Evolutionary conservation across 2,888 invertebrate species (phyloP), one percentile per base, ranked within the genome.

Genomic region (Pandemis heparana): DNA sequence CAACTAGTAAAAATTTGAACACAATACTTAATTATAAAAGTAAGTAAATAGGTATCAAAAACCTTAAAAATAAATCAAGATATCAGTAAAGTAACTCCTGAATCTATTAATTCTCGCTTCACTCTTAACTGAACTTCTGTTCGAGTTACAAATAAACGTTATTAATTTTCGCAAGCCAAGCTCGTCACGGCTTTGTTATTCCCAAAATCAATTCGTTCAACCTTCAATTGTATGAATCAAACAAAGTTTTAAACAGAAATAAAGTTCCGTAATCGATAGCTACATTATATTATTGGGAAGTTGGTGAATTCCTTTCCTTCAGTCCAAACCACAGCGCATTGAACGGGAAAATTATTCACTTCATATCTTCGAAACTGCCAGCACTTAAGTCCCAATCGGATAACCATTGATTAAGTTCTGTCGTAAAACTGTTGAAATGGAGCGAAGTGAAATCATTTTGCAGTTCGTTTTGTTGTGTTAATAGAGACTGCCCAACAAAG

Each of bases 221-320:
- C 53, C 46, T 46, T 59, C 7, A 59, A 48, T 18, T 56, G 46
- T 38, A 56, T 63, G 38, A 71, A 71, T 59, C 43, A 18, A 18
- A 43, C 32, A 56, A 59, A 71, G 56, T 71, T 71, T 64, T 64
- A 46, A 64, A 46, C 43, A 7, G 46, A 64, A 3, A 41, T 62
- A 51, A 62, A 70, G 61, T 71, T 71, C 18, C 16, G 56, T 56
- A 71, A 71, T 71, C 63, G 56, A 71, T 71, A 59, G 70, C 63
- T 59, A 56, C 32, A 64, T 71, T 46, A 48, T 59, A 71, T 71
- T 59, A 71, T 71, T 56, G 12, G 14, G 46, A 71, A 71, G 64
- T 56, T 64, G 46, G 64, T 56, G 14, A 63, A 71, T 64, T 71
- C 56, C 56, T 71, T 64, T 56, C 46, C 43, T 39, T 70, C 32